Evolutionary conservation across 2,888 invertebrate species (phyloP).

Genomic region (Acanthosepion pharaonis): DNA sequence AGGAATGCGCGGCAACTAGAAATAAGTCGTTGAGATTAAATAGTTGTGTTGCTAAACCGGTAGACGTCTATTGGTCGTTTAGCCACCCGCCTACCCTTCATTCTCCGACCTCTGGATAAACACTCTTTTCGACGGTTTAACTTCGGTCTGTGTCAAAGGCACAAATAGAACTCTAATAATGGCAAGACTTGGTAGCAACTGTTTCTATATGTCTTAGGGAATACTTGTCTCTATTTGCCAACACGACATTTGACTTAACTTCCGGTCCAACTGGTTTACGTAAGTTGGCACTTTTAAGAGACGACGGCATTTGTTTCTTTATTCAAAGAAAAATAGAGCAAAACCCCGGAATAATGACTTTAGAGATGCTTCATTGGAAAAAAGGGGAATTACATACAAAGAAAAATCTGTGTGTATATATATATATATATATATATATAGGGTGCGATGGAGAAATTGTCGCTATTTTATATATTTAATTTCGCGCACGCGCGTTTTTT

Average conservation of each 20-base stretch:
- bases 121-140: background rate
- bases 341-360: background rate
- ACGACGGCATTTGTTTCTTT: background rate
- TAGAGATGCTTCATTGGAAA: too few species aligned
- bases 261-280: constrained; percentile 9
- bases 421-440: too few species aligned
- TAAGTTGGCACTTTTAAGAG: background rate
- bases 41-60: background rate
- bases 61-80: background rate
- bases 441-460: too few species aligned
- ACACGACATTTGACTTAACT: background rate
- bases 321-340: background rate
- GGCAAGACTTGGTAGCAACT: background rate
- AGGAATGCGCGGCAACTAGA: background rate
- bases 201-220: background rate
- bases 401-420: too few species aligned
- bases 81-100: background rate
- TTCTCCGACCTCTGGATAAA: background rate
- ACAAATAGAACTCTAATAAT: background rate
- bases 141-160: background rate
- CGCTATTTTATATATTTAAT: too few species aligned
- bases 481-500: too few species aligned
- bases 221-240: background rate
- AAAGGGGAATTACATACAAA: too few species aligned
- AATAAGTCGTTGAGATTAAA: too few species aligned